Conservation (phyloP, 2,113 vertebrate genomes). For the Vireo altiloquus region DNA sequence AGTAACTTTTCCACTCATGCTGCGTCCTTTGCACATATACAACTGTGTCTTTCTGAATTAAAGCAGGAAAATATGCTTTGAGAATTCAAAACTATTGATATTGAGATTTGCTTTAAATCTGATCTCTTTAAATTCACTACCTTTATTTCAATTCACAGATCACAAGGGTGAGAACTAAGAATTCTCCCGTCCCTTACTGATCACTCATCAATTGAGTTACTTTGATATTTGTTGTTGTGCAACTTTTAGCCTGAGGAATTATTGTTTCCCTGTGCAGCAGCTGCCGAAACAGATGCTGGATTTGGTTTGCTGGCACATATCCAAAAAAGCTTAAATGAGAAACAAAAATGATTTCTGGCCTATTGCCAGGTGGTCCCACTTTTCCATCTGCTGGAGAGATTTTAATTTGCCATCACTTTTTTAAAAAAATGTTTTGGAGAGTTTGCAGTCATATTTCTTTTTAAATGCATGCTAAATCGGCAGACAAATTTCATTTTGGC, state of each 20-base stretch:
- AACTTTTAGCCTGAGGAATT: constrained; percentile 16
- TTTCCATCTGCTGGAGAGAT: constrained; percentile 6
- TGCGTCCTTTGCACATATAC: neutral
- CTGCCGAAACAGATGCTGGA: constrained; percentile 1
- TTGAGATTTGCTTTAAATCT: neutral
- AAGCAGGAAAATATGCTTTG: neutral
- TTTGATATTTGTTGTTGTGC: neutral
- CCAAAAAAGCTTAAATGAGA: neutral
- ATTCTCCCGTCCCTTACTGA: neutral
- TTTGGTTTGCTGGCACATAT: neutral
- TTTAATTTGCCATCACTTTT: neutral
- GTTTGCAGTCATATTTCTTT: neutral
- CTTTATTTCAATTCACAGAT: neutral
- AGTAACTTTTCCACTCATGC: neutral
- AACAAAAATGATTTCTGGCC: neutral
- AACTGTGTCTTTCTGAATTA: neutral
- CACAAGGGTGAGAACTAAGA: neutral
- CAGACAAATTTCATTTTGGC: neutral
- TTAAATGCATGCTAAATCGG: neutral
- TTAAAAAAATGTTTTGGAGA: neutral
- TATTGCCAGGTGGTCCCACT: neutral
- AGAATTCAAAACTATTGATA: neutral
- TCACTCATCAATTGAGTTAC: neutral
- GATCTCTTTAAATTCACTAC: neutral
- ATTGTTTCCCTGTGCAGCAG: neutral